Evolutionary conservation across 2,888 invertebrate species (phyloP), one percentile per base, ranked within the genome.

Genomic region (Sylvicola cinctus): DNA sequence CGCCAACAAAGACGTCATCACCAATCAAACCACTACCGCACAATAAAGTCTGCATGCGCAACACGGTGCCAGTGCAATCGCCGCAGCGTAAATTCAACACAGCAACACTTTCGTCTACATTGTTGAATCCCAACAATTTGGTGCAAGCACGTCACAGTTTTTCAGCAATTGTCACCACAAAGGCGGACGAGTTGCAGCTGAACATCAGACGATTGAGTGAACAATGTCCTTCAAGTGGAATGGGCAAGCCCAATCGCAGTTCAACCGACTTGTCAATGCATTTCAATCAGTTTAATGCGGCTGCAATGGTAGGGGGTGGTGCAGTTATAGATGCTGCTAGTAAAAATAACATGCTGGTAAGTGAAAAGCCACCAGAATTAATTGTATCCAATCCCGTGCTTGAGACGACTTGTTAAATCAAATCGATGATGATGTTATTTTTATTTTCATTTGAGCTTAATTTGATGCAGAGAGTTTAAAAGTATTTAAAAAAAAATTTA

Each of bases 371-470:
- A 20, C 20, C 20, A 6, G 20, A 20, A 20, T 4, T 20, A 8
- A 20, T 20, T 20, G 4, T 20, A 8, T 20, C 46, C 20, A 54
- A 58, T 39, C 45, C 51, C 26, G 46, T 57, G 39, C 44, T 57
- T 37, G 57, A 58, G 44, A 58, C 58, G 32, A 56, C 58, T 38
- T 58, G 57, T 46, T 58, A 41, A 46, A 35, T n/a, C n/a, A n/a
- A n/a, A n/a, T n/a, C n/a, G n/a, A n/a, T n/a, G n/a, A n/a, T n/a
- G n/a, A n/a, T n/a, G n/a, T n/a, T n/a, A n/a, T n/a, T n/a, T n/a
- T n/a, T n/a, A n/a, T n/a, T n/a, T n/a, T n/a, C n/a, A n/a, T n/a
- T n/a, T n/a, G n/a, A n/a, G n/a, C n/a, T n/a, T n/a, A n/a, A n/a
- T n/a, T n/a, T n/a, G n/a, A n/a, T n/a, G n/a, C n/a, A n/a, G n/a